Conservation (phyloP, 2,113 vertebrate genomes). For the Labeo rohita region DNA sequence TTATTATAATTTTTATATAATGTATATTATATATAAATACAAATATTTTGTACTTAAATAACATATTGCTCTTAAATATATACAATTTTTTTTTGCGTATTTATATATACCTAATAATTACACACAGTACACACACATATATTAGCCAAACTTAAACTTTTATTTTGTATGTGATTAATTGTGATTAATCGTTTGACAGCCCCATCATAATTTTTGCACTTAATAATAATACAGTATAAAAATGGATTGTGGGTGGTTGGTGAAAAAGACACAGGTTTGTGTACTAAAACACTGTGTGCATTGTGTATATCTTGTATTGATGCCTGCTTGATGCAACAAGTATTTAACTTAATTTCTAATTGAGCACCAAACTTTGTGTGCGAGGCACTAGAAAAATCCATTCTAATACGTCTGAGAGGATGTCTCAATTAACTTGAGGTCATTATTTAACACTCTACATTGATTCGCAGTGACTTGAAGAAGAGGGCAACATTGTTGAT, state of each 20-base stretch:
- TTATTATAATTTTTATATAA: too few relatives aligned
- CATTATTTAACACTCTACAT: conserved; percentile 32
- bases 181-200: too few relatives aligned
- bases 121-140: too few relatives aligned
- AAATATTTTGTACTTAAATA: too few relatives aligned
- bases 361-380: background rate
- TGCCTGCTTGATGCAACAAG: conserved; percentile 11
- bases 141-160: too few relatives aligned
- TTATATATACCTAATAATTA: too few relatives aligned
- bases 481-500: background rate
- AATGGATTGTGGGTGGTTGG: background rate
- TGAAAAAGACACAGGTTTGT: background rate
- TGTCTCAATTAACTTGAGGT: conserved; percentile 42
- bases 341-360: conserved; percentile 33
- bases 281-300: background rate
- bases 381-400: conserved; percentile 9
- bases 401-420: conserved; percentile 47
- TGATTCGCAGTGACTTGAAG: conserved; percentile 9
- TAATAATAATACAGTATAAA: background rate
- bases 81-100: too few relatives aligned
- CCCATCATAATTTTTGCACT: too few relatives aligned
- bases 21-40: too few relatives aligned
- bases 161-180: too few relatives aligned
- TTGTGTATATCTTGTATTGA: conserved; percentile 2
- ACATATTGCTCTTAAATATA: too few relatives aligned